Base-by-base conservation (phyloP, 2,888 invertebrate species). In the Elysia crispata region DNA sequence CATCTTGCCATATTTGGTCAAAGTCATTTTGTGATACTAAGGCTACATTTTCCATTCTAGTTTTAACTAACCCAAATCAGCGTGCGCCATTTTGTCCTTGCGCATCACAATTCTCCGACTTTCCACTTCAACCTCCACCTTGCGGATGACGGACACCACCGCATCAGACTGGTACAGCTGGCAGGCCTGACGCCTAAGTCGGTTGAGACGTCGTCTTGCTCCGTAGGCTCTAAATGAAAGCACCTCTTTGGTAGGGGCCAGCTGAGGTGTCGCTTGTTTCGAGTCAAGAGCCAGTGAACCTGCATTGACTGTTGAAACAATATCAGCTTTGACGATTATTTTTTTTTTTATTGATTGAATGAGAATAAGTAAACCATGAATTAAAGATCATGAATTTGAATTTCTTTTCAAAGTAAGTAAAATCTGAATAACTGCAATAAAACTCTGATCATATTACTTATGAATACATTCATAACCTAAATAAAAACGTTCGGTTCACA, bases 51-150 rank as follows among this genome's bases (percentile, higher is more conserved):
- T n/a, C n/a, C n/a, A n/a, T n/a, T n/a, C n/a, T n/a, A 41, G 41
- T 3, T 60, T 23, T 15, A 15, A 50, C 88, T 82, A 85, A 94
- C 94, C 96, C 54, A 97, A 94, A 92, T 98, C 97, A 75, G 96
- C 94, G 90, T 97, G 96, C 8, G 97, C 92, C 92, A 96, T 95
- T 81, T 95, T 94, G 91, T 97, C 97, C 33, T 94, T 93, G 79
- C 97, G 93, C 54, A 97, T 95, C 18, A 94, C 92, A 49, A 97
- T 93, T n/a, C 95, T 93, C 80, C 95, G 95, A 83, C 95, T 95
- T 85, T 96, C 96, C 41, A 97, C 94, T 82, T 95, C 95, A 0
- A 93, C 93, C 54, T 94, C 94, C 0, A 96, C 93, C 90, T 95
- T 95, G 18, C 94, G 93, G 79, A 96, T 94, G 0, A 96, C 95